Evolutionary conservation across 1,140 invertebrate genomes (phyloP), one percentile per base, ranked within the genome.

Genomic region (Lucilia sericata): DNA sequence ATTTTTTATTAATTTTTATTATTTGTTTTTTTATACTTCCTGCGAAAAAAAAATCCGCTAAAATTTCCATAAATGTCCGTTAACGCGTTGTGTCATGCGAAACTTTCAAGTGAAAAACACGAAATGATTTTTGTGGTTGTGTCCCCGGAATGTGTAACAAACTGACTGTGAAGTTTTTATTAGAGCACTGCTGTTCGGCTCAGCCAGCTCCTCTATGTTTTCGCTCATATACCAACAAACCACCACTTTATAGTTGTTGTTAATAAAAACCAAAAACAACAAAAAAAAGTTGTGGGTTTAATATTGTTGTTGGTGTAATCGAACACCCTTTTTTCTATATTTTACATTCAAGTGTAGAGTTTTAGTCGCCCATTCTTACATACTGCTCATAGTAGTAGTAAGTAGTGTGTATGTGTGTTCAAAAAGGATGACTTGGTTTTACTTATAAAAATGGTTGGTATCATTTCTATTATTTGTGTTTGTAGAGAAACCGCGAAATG

Each of bases 41-140:
- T 70, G n/a, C 3, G 19, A 70, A 70, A 30, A 30, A 30, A 30
- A 30, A 70, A 70, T 19, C 42, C 65, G 65, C 19, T 70, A 70
- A 70, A 70, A 65, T 65, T 65, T 21, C 65, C 7, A 25, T 19
- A n/a, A 5, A 9, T 70, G n/a, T 17, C 34, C 25, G 34, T 78
- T 60, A 60, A 5, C 75, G 83, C 55, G 75, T 30, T 30, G 25
- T 30, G 25, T 42, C 83, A 82, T 74, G 83, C 78, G 76, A 19
- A 81, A 55, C 83, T n/a, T 34, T 3, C 78, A 49, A 84, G 83
- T 82, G 78, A 84, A 84, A 70, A 47, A 78, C 60, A 84, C 83
- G 34, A 82, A 84, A 84, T 84, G 83, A 84, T 47, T 70, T 42
- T 34, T 81, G 47, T 74, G 65, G 49, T 82, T 82, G 55, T 42